Evolutionary conservation across 2,113 vertebrate species (phyloP).

Genomic region (Trematocara marginatum): DNA sequence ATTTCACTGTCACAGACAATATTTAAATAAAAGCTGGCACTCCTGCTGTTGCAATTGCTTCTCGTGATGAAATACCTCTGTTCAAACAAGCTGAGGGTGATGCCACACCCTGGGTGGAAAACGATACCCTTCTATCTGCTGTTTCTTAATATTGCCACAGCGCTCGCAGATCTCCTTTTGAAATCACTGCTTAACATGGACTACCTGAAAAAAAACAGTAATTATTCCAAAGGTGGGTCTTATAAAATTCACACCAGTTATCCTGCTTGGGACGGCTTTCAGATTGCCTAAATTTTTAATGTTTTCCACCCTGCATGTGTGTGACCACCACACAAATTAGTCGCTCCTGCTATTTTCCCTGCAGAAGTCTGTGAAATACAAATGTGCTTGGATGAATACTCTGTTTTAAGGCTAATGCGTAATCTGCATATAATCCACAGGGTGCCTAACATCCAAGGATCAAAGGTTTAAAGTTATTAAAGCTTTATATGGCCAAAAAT

Average conservation of each 20-base stretch:
- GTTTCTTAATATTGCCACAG: conserved; percentile 6
- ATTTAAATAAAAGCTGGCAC: not conserved
- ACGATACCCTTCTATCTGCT: not conserved
- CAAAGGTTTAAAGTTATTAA: not conserved
- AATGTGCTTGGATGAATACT: conserved; percentile 6
- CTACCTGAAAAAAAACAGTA: not conserved
- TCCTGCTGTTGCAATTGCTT: not conserved
- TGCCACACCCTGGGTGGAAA: not conserved
- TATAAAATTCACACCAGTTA: conserved; percentile 4
- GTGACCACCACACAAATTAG: conserved; percentile 40
- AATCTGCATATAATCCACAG: conserved; percentile 3
- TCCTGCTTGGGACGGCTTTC: conserved; percentile 28
- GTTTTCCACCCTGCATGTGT: conserved; percentile 12
- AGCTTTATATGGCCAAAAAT: not conserved
- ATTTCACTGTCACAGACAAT: not conserved
- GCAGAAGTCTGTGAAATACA: not conserved
- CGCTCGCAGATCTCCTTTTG: not conserved
- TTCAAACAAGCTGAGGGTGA: not conserved
- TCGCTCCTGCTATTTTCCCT: not conserved
- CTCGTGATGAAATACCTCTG: not conserved
- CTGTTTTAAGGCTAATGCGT: conserved; percentile 1
- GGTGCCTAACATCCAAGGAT: not conserved
- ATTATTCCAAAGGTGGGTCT: conserved; percentile 11
- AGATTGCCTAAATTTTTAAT: conserved; percentile 37
- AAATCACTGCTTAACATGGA: not conserved